Percentiles rank a stretch among this genome's conserved stretches.
Evolutionary conservation across 2,797 vertebrate species (phyloP).

Genomic region (Crypturellus tataupa): DNA sequence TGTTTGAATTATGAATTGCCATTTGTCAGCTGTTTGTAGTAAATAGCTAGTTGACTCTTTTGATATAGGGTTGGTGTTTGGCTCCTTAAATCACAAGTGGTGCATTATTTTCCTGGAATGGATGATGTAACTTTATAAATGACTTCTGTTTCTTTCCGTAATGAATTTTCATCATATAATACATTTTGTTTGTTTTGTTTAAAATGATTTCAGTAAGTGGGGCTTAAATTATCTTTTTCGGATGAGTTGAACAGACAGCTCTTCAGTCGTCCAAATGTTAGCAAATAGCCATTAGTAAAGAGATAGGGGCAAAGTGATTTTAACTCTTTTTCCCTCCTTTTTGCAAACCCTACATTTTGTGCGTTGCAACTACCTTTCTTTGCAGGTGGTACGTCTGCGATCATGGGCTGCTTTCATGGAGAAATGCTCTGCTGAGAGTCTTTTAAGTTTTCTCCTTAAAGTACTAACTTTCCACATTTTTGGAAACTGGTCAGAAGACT

Average conservation of each 20-base stretch:
- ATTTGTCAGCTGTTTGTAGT: constrained; percentile 56
- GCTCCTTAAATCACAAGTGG: constrained; percentile 45
- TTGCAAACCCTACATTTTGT: not conserved
- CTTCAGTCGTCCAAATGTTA: not conserved
- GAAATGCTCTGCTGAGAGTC: not conserved
- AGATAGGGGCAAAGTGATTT: not conserved
- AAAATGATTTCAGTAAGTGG: constrained; percentile 2
- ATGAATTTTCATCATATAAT: constrained; percentile 34
- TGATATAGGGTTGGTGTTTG: constrained; percentile 35
- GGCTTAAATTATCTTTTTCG: constrained; percentile 26
- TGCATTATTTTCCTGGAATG: constrained; percentile 60
- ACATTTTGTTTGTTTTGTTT: constrained; percentile 34
- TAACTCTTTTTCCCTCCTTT: not conserved
- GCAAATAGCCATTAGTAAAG: not conserved
- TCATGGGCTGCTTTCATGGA: rapidly evolving
- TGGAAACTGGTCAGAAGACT: constrained; percentile 29
- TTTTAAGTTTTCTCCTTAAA: not conserved
- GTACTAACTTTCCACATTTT: constrained; percentile 7
- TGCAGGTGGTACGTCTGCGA: not conserved
- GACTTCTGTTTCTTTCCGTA: constrained; percentile 30
- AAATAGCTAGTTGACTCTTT: constrained; percentile 38
- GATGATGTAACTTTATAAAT: constrained; percentile 51
- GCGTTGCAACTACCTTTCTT: not conserved
- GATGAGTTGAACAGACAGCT: not conserved
- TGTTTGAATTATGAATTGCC: constrained; percentile 21